Evolutionary conservation across 2,888 invertebrate species (phyloP).

Genomic region (Drosophila suboccidentalis): DNA sequence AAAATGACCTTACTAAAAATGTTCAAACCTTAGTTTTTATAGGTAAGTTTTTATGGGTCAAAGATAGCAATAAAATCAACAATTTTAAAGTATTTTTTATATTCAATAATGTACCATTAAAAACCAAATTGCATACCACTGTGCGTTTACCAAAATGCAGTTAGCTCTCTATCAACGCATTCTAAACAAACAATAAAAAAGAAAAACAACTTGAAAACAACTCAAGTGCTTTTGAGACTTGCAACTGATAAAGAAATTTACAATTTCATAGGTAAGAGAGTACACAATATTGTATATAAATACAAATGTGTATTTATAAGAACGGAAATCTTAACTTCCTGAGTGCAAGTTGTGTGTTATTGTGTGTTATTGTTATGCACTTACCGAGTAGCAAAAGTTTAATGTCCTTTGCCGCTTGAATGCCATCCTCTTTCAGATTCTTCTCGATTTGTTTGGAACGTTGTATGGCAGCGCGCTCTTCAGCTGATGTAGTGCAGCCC

Average conservation of each 20-base stretch:
- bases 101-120: not conserved
- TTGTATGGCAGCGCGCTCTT: slow-evolving; percentile 99
- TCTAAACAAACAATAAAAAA: slow-evolving; percentile 11
- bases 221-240: slow-evolving; percentile 43
- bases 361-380: slow-evolving; percentile 68
- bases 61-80: slow-evolving; percentile 6
- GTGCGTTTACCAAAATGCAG: slow-evolving; percentile 20
- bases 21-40: not conserved
- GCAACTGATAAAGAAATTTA: slow-evolving; percentile 47
- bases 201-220: slow-evolving; percentile 34
- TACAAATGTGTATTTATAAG: slow-evolving; percentile 1
- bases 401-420: slow-evolving; percentile 99
- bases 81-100: not conserved
- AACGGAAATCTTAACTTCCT: slow-evolving; percentile 5
- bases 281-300: not conserved
- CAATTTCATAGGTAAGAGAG: slow-evolving; percentile 29
- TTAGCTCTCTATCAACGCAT: slow-evolving; percentile 26
- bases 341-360: not conserved
- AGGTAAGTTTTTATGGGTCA: not conserved
- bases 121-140: slow-evolving; percentile 22
- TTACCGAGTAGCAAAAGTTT: slow-evolving; percentile 98
- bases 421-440: slow-evolving; percentile 98
- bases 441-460: slow-evolving; percentile 99
- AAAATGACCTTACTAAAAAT: not conserved
- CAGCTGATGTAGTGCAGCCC: slow-evolving; percentile 99